Evolutionary conservation across 2,797 vertebrate species (phyloP), one percentile per base, ranked within the genome.

Genomic region (Platalea minor): DNA sequence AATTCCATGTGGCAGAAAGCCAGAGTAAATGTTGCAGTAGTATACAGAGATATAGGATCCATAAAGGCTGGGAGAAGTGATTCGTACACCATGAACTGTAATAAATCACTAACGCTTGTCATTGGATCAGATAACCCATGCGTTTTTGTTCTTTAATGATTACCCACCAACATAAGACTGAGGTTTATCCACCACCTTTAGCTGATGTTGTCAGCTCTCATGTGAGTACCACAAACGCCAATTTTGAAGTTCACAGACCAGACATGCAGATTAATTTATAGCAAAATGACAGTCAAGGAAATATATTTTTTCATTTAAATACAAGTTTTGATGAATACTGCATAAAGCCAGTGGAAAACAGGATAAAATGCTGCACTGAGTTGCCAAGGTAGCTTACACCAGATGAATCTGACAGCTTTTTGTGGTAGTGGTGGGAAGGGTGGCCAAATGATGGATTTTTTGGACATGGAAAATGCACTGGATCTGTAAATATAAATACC

Each of bases 1-100:
- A 96, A 92, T 73, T 81, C 91, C 82, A 73, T 1, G 7, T 95
- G 96, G 92, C 95, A 93, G 78, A 84, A 91, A 89, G 89, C 96
- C 93, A 96, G 93, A 95, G 84, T 91, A 95, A 95, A 96, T 51
- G 35, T 69, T 84, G 81, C 57, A 65, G 61, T 24, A 69, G 19
- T 23, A 77, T 64, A 74, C 16, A 80, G 68, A 89, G 90, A 89
- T 75, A 91, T 1, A 85, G 68, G 61, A 51, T 59, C 82, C 50
- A 65, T 86, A 89, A 89, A 88, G 73, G 10, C 67, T 51, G 50
- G 79, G 83, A 93, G 65, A 93, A 81, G 4, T 68, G 93, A 85
- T 88, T 86, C 0, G 3, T 81, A 88, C 87, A 78, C 46, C 8
- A 1, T 26, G 39, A 75, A 78, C 84, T 59, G 33, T 35, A 78